Conservation (phyloP, 1,140 invertebrate genomes). For the Zaprionus africanus region DNA sequence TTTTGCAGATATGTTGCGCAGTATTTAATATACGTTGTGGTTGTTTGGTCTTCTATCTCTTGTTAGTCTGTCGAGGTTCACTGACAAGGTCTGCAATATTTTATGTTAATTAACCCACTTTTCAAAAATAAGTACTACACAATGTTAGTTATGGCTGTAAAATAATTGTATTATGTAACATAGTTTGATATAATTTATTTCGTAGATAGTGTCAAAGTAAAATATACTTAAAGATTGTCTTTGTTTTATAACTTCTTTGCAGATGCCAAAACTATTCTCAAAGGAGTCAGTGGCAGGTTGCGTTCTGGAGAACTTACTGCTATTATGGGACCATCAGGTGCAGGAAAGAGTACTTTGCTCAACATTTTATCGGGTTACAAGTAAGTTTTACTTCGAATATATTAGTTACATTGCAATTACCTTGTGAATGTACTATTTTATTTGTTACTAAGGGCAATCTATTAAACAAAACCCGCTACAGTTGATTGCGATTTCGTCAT, state of each 20-base stretch:
- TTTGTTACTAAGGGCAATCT: constrained; percentile 7
- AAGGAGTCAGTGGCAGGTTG: constrained; percentile 92
- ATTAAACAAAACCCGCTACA: background rate
- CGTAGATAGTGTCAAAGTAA: background rate
- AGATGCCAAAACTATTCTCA: constrained; percentile 93
- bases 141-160: background rate
- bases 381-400: constrained; percentile 86
- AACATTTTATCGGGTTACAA: constrained; percentile 95
- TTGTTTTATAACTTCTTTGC: constrained; percentile 29
- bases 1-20: constrained; percentile 36
- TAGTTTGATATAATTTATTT: background rate
- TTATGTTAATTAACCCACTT: constrained; percentile 8
- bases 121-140: background rate
- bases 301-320: constrained; percentile 94
- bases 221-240: background rate
- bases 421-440: background rate
- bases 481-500: constrained; percentile 20
- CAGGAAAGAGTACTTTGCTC: constrained; percentile 95
- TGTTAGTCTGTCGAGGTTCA: constrained; percentile 22
- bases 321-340: constrained; percentile 97
- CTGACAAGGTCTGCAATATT: constrained; percentile 6
- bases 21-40: constrained; percentile 12
- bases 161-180: background rate
- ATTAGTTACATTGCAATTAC: background rate
- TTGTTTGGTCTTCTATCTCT: constrained; percentile 32